Percentiles rank a stretch among this genome's conserved stretches.
These are phyloP conservation scores for Morpho helenor DNA, from an alignment of 2,888 invertebrate species.

Conservation along the genomic window DNA sequence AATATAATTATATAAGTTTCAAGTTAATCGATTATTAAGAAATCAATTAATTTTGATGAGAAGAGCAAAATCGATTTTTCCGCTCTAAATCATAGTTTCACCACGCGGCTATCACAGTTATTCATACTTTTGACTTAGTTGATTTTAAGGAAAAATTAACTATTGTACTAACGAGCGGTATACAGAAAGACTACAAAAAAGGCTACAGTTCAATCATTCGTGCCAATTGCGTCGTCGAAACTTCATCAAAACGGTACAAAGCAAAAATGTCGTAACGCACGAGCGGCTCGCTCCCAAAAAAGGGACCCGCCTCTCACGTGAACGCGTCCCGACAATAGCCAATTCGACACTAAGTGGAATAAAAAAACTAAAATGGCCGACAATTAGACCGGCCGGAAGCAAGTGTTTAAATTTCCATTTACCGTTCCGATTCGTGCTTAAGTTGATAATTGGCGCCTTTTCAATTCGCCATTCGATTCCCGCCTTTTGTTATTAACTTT, in stretches of 20 bases:
- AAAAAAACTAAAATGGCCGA: constrained; percentile 39
- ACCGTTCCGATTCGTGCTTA: constrained; percentile 47
- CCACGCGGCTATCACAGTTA: too few relatives aligned
- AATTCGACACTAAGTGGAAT: constrained; percentile 68
- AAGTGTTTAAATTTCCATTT: constrained; percentile 77
- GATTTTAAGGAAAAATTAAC: too few relatives aligned
- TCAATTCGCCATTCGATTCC: constrained; percentile 29
- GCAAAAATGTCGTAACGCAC: constrained; percentile 28
- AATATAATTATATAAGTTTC: too few relatives aligned
- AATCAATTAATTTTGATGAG: too few relatives aligned
- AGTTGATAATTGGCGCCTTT: constrained; percentile 40
- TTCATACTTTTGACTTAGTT: too few relatives aligned
- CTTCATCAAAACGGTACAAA: constrained; percentile 28
- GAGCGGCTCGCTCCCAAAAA: constrained; percentile 23
- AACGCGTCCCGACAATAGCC: constrained; percentile 55
- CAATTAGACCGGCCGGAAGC: constrained; percentile 66
- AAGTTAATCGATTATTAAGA: too few relatives aligned
- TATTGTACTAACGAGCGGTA: too few relatives aligned
- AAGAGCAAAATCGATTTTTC: too few relatives aligned
- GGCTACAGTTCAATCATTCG: constrained; percentile 6
- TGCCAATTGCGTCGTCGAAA: constrained; percentile 16
- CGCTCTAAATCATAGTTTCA: too few relatives aligned
- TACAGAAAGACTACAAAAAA: background rate
- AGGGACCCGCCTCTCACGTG: constrained; percentile 25
- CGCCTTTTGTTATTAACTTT: constrained; percentile 30